phyloP scores from a whole-genome alignment of 2,888 invertebrate genomes.

The Amiota communis region DNA sequence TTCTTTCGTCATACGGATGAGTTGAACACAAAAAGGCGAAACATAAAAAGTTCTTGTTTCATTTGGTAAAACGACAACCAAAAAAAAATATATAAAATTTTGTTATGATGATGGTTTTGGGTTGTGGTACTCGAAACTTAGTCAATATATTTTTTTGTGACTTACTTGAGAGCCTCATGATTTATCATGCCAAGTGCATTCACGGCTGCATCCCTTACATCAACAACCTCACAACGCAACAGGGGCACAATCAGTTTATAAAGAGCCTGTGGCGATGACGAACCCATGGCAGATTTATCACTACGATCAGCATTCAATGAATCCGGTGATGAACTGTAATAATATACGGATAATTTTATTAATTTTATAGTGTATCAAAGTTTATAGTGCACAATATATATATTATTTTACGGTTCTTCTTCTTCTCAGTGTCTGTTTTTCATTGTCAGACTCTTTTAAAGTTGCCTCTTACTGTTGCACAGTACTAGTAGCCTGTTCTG shows the following conservation, averaged over 20 bases:
- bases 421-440: no score
- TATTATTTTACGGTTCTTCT: background rate
- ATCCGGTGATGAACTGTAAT: conserved; percentile 89
- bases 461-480: no score
- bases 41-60: background rate
- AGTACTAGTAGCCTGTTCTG: no score
- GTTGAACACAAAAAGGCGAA: background rate
- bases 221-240: conserved; percentile 92
- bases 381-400: conserved; percentile 1
- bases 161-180: conserved; percentile 93
- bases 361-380: background rate
- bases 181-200: conserved; percentile 96
- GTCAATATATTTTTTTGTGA: conserved; percentile 41
- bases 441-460: no score
- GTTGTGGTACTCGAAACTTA: background rate
- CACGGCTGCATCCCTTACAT: conserved; percentile 95
- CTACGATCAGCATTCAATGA: conserved; percentile 88
- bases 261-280: conserved; percentile 87
- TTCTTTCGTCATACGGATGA: no score
- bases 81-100: background rate
- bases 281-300: conserved; percentile 81
- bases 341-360: conserved; percentile 7
- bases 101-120: background rate
- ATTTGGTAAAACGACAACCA: background rate
- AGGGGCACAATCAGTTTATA: conserved; percentile 95